These are phyloP conservation scores for Trichosurus vulpecula DNA, from an alignment of 2,797 vertebrate species.

Conservation along the genomic window DNA sequence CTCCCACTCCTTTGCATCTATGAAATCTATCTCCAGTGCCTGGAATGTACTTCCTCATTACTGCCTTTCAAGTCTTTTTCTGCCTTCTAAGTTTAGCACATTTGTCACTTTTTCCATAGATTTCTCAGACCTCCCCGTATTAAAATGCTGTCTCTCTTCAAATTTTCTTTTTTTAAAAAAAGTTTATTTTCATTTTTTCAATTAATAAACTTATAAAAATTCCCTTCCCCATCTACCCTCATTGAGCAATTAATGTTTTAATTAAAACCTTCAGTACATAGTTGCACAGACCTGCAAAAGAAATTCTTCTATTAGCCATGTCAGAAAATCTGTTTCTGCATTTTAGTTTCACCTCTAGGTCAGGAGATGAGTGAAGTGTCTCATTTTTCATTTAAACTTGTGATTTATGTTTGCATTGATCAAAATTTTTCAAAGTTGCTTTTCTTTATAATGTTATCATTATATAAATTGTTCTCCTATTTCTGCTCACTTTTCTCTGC, in stretches of 20 bases:
- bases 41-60: background rate
- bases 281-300: background rate
- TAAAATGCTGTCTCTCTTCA: background rate
- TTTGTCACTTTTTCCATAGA: background rate
- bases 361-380: background rate
- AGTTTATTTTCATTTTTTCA: background rate
- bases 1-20: background rate
- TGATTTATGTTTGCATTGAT: background rate
- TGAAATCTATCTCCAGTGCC: background rate
- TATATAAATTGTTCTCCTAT: background rate
- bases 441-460: background rate
- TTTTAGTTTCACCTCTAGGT: background rate
- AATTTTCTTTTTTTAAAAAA: background rate
- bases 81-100: background rate
- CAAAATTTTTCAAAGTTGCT: background rate
- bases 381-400: background rate
- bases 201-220: background rate
- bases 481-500: background rate
- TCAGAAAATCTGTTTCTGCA: background rate
- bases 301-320: background rate
- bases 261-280: background rate
- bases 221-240: background rate
- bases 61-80: background rate
- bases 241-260: background rate
- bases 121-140: background rate